Evolutionary conservation across 2,113 vertebrate species (phyloP).

Genomic region (Oreotragus oreotragus): DNA sequence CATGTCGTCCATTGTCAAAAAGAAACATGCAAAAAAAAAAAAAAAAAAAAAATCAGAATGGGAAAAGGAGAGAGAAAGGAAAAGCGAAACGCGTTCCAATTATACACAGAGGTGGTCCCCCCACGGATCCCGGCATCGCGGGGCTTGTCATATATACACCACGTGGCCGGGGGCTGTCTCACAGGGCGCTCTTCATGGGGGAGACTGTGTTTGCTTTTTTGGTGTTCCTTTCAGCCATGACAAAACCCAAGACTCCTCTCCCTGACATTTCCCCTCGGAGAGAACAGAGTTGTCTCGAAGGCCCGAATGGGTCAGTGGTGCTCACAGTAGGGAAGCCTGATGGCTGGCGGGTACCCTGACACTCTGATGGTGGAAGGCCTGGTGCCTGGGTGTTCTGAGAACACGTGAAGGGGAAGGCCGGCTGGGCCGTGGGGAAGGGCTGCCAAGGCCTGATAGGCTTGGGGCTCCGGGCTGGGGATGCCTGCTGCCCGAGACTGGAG

Average conservation of each 20-base stretch:
- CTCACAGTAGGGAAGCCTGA: neutral
- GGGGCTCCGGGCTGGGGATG: neutral
- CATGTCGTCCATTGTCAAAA: conserved; percentile 84
- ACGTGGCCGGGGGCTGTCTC: conserved; percentile 35
- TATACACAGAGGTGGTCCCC: conserved; percentile 76
- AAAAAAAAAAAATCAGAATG: conserved; percentile 71
- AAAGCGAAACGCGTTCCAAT: conserved; percentile 75
- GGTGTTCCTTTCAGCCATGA: neutral
- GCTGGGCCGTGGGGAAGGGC: neutral
- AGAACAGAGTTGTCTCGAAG: neutral
- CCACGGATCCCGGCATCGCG: conserved; percentile 79
- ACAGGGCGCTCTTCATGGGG: neutral
- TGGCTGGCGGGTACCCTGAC: neutral
- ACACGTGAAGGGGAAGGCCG: neutral
- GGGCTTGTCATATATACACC: conserved; percentile 84
- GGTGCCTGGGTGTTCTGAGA: neutral
- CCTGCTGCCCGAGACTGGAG: fast-evolving
- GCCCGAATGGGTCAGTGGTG: neutral
- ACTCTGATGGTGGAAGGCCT: neutral
- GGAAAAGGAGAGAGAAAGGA: conserved; percentile 58
- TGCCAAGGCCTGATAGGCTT: neutral
- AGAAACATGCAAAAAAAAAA: conserved; percentile 90
- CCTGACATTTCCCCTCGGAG: neutral
- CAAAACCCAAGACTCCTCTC: neutral
- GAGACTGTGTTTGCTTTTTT: neutral